Base-by-base conservation (phyloP, 2,888 invertebrate species). In the Drosophila quasianomalipes region DNA sequence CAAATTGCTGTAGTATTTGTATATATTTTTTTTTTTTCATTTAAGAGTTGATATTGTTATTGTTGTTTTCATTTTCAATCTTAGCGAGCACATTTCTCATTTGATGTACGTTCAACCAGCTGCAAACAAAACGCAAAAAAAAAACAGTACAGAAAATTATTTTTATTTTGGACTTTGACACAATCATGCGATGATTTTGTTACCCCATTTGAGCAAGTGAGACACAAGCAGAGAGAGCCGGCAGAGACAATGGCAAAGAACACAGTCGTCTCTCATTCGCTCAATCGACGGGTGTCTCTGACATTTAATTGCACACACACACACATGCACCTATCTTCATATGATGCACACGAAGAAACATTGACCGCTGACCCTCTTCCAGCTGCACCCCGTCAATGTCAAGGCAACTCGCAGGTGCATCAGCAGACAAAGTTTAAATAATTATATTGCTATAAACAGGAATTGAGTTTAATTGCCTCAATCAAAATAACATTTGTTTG, bases 101-200 rank as follows among this genome's bases (percentile, higher is more conserved):
- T 76, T 82, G 55, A 64, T 77, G 70, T 69, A 61, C 67, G 47
- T 62, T 68, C 67, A 62, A 70, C 47, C 53, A 55, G 74, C 63
- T 72, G 81, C 77, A 73, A 75, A 81, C 57, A 55, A 67, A 70
- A 67, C 63, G 47, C 31, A 37, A 10, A 58, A 28, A 69, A 59
- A 47, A 30, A 55, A 33, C 58, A 52, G 51, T 49, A 57, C 55
- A 68, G 51, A 70, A 83, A 77, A 80, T 83, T 79, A 78, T 88
- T 80, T 83, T 87, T 86, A 82, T 86, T 79, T 74, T 82, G 92
- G 92, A 91, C 92, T 91, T 91, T 91, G 92, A 78, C 83, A 84
- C 82, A 85, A 81, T 91, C 91, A 91, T 91, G 81, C 91, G 92
- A 91, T 90, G 82, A 88, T 79, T 85, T 83, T 74, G 74, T 83